phyloP scores from a whole-genome alignment of 2,113 vertebrate species.

The Oreochromis aureus region DNA sequence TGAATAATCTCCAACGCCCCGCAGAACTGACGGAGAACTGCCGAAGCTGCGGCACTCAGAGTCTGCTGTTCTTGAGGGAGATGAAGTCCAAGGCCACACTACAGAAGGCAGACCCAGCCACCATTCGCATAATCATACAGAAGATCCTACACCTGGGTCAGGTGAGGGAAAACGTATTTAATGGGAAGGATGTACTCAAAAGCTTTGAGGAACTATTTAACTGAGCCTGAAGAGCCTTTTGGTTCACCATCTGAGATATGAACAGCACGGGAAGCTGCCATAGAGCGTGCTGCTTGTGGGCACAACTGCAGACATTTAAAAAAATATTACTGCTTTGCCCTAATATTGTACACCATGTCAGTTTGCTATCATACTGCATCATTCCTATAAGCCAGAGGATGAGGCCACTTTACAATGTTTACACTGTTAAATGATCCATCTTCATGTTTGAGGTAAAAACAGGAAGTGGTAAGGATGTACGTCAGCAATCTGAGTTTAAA shows the following conservation, averaged over 20 bases:
- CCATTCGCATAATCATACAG: slow-evolving; percentile 62
- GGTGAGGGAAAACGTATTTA: slow-evolving; percentile 58
- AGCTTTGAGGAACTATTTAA: neutral
- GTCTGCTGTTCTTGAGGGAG: slow-evolving; percentile 74
- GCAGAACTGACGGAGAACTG: slow-evolving; percentile 83
- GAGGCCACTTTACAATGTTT: neutral
- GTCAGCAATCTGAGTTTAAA: neutral
- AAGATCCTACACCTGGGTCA: slow-evolving; percentile 83
- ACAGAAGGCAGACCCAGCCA: slow-evolving; percentile 67
- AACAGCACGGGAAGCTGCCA: neutral
- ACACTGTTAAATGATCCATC: neutral
- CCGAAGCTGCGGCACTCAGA: slow-evolving; percentile 77
- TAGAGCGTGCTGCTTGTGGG: neutral
- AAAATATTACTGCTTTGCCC: neutral
- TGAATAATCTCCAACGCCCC: neutral
- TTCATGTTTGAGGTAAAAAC: neutral
- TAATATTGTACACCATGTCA: neutral
- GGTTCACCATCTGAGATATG: neutral
- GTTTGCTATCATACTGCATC: neutral
- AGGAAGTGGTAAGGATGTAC: neutral
- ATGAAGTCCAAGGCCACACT: slow-evolving; percentile 79
- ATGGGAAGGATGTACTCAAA: neutral
- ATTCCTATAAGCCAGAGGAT: neutral
- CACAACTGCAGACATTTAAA: neutral
- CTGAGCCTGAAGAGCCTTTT: neutral